Conservation (phyloP, 2,797 vertebrate species). For the Betta splendens region DNA sequence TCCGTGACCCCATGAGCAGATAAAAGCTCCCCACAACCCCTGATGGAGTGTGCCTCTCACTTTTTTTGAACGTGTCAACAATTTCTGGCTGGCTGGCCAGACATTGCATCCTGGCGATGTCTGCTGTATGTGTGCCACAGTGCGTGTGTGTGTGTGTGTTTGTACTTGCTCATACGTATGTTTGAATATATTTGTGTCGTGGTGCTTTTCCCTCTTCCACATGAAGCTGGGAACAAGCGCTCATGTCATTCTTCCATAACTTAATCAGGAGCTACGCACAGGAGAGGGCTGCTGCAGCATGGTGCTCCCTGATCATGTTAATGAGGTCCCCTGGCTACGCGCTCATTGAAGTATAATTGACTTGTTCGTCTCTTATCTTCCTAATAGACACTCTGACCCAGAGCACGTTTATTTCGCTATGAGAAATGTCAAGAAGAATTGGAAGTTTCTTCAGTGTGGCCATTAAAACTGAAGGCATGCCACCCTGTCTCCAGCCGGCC, state of each 20-base stretch:
- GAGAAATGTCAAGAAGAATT: constrained; percentile 99
- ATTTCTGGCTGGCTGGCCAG: constrained; percentile 88
- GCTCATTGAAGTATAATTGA: constrained; percentile 99
- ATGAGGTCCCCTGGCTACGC: constrained; percentile 99
- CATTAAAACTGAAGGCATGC: constrained; percentile 98
- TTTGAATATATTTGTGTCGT: constrained; percentile 67
- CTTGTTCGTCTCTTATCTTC: constrained; percentile 98
- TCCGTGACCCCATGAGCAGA: constrained; percentile 85
- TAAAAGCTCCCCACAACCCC: constrained; percentile 79
- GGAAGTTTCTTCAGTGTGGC: constrained; percentile 90
- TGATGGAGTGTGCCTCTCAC: constrained; percentile 83
- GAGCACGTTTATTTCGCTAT: constrained; percentile 94
- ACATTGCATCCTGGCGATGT: constrained; percentile 72
- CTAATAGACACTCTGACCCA: constrained; percentile 98
- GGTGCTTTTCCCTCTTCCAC: constrained; percentile 61
- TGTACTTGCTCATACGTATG: constrained; percentile 55
- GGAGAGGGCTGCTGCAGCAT: constrained; percentile 86
- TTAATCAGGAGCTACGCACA: constrained; percentile 93
- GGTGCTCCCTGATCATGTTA: constrained; percentile 96
- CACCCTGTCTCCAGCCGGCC: constrained; percentile 92
- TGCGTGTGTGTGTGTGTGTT: constrained; percentile 24
- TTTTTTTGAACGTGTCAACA: constrained; percentile 87
- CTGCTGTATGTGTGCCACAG: constrained; percentile 33
- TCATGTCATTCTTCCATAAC: constrained; percentile 93
- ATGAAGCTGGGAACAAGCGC: constrained; percentile 76